Conservation (phyloP, 1,140 invertebrate species). For the Panulirus ornatus region DNA sequence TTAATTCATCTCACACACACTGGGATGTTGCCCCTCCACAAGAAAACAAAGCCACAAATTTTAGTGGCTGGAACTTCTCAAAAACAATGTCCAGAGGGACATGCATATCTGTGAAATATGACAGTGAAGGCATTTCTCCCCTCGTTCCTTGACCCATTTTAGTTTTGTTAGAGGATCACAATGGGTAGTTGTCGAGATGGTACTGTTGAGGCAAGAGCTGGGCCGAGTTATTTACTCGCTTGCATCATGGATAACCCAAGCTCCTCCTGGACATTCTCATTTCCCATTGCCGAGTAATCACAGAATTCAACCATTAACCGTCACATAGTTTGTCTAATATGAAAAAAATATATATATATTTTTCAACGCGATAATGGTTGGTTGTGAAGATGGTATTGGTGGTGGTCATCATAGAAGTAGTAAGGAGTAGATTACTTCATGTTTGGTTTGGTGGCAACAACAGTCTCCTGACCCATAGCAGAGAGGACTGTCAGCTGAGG, state of each 20-base stretch:
- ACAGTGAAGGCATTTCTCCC: constrained; percentile 39
- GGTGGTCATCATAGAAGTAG: constrained; percentile 76
- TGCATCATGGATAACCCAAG: constrained; percentile 36
- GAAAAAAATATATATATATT: constrained; percentile 68
- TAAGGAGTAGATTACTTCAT: constrained; percentile 77
- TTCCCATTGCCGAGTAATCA: constrained; percentile 59
- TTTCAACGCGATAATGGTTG: constrained; percentile 62
- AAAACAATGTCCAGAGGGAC: constrained; percentile 37
- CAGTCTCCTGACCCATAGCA: constrained; percentile 94
- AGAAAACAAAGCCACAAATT: constrained; percentile 32
- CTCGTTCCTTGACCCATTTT: constrained; percentile 30
- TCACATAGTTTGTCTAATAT: constrained; percentile 55
- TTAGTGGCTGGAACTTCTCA: constrained; percentile 6
- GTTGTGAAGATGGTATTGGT: constrained; percentile 65
- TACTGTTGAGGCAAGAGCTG: constrained; percentile 20
- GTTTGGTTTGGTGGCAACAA: constrained; percentile 95
- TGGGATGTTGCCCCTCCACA: constrained; percentile 45
- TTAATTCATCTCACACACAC: constrained; percentile 30
- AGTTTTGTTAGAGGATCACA: constrained; percentile 11
- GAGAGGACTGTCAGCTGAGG: constrained; percentile 92
- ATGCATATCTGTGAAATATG: constrained; percentile 18
- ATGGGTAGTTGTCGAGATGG: constrained; percentile 14
- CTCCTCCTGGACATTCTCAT: constrained; percentile 16
- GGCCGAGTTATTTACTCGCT: neutral
- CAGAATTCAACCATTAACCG: constrained; percentile 60